Evolutionary conservation across 1,140 invertebrate species (phyloP), one percentile per base, ranked within the genome.

Genomic region (Pseudomyrmex dendroicus): DNA sequence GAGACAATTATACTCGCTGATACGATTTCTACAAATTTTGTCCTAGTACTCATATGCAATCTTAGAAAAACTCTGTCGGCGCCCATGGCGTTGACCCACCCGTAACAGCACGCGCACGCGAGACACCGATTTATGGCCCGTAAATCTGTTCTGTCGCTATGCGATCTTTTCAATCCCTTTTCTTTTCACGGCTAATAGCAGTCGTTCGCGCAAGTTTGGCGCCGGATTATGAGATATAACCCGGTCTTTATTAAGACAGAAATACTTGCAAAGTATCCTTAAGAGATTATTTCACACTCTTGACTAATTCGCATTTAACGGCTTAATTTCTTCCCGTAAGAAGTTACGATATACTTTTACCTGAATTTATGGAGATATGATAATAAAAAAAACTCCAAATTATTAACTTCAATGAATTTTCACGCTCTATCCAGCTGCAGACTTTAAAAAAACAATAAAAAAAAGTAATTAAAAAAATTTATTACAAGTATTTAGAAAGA

Each of bases 31-130:
- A 25, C 1, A 17, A 12, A 48, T 44, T 59, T 61, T 4, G n/a
- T 61, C 5, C 35, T 20, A 61, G 10, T 12, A 1, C 35, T 25
- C 12, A 35, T 17, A 2, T 54, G n/a, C 10, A 17, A 2, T 9
- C 64, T 76, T 35, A 50, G n/a, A 44, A 66, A 76, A 64, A 64
- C 54, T 22, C 54, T 76, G 46, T 76, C 61, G 61, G n/a, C 73
- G 61, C 61, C 48, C n/a, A 76, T 76, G 73, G 48, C 12, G 73
- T 54, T 50, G 46, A 74, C 73, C 12, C 46, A 15, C 61, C n/a
- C 25, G 57, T 2, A 64, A 76, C 8, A 64, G 22, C 59, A 54
- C 46, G 73, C 46, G 22, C 46, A 74, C 20, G 17, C 17, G 3
- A 25, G 22, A 76, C 48, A 50, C 35, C 44, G 48, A 76, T 35